Percentiles rank a stretch among this genome's conserved stretches.
Conservation (phyloP, 2,113 vertebrate genomes). For the Choloepus hoffmanni region DNA sequence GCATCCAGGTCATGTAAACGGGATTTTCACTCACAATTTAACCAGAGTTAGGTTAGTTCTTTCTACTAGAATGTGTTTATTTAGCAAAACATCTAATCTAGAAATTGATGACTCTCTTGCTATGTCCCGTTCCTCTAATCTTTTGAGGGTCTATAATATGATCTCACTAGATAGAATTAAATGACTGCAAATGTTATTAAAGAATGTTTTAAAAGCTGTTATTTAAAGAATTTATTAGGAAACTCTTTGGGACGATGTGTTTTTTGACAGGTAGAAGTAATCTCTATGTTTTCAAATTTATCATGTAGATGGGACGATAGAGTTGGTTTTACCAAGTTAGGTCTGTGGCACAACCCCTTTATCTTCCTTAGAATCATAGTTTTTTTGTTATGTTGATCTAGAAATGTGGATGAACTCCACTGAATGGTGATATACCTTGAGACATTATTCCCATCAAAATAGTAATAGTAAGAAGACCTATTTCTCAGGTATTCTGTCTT, state of each 20-base stretch:
- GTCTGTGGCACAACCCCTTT: not conserved
- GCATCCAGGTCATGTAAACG: not conserved
- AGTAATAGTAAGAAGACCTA: not conserved
- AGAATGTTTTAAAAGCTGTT: not conserved
- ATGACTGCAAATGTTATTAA: not conserved
- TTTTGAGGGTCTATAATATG: not conserved
- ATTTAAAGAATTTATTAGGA: not conserved
- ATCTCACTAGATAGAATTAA: not conserved
- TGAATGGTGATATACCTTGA: not conserved
- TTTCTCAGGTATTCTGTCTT: not conserved
- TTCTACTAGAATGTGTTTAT: constrained; percentile 42
- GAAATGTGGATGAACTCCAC: not conserved
- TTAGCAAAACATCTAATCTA: not conserved
- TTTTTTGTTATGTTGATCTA: not conserved
- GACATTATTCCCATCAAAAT: not conserved
- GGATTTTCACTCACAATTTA: constrained; percentile 44
- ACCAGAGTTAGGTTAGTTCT: not conserved
- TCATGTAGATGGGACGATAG: not conserved
- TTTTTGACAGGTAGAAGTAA: constrained; percentile 24
- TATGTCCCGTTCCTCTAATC: not conserved
- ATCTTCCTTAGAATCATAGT: not conserved
- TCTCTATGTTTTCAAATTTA: not conserved
- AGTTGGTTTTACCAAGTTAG: not conserved
- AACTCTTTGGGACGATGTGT: not conserved
- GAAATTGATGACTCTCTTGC: not conserved